Conservation (phyloP, 2,113 vertebrate genomes). For the Tinamus guttatus region DNA sequence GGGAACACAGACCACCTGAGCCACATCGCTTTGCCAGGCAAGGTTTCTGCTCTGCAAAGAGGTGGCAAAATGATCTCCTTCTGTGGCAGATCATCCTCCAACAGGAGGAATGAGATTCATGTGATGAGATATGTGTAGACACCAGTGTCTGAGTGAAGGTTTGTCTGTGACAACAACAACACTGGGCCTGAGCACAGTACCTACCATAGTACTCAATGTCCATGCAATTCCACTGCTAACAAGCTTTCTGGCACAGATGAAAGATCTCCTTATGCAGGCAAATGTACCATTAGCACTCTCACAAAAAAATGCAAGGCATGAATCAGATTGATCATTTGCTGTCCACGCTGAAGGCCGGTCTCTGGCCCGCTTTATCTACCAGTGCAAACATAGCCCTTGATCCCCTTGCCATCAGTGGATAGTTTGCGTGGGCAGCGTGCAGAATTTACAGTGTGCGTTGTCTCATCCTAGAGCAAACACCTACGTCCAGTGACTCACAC, state of each 20-base stretch:
- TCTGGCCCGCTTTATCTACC: not conserved
- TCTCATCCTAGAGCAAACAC: not conserved
- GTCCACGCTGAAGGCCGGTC: not conserved
- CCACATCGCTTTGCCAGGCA: not conserved
- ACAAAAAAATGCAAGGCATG: not conserved
- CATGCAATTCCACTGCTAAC: not conserved
- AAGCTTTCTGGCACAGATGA: not conserved
- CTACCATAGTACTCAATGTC: too few relatives aligned
- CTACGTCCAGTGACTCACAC: not conserved
- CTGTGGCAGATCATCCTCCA: not conserved
- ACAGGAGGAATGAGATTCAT: not conserved
- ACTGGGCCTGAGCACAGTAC: not conserved
- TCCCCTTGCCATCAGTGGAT: not conserved
- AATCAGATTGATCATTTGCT: not conserved
- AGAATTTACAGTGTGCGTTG: not conserved
- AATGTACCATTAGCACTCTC: not conserved
- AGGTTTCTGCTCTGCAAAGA: not conserved
- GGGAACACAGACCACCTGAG: not conserved
- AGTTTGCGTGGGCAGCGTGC: fast-evolving
- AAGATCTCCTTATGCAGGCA: not conserved
- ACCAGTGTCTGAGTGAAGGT: not conserved
- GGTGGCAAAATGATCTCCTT: not conserved
- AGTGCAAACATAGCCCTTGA: not conserved
- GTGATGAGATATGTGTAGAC: not conserved
- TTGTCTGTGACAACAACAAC: not conserved